Conservation (phyloP, 2,888 invertebrate genomes). For the Phalangium opilio region DNA sequence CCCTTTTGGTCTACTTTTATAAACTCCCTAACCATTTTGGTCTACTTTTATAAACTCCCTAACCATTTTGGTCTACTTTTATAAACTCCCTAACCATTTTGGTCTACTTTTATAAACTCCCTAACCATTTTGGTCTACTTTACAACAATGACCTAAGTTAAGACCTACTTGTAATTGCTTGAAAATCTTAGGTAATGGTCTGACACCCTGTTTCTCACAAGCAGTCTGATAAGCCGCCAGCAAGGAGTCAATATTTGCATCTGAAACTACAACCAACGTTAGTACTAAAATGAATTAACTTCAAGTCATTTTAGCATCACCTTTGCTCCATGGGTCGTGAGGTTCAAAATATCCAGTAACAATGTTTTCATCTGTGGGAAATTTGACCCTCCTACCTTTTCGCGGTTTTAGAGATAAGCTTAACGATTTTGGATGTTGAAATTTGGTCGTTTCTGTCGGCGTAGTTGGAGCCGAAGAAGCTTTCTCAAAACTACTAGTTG, state of each 20-base stretch:
- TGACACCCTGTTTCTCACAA: conserved; percentile 52
- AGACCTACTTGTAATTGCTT: conserved; percentile 51
- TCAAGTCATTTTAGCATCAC: too few relatives aligned
- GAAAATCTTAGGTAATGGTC: conserved; percentile 50
- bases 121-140: too few relatives aligned
- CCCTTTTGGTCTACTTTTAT: too few relatives aligned
- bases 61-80: too few relatives aligned
- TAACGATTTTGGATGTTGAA: conserved; percentile 10
- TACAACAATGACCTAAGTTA: too few relatives aligned
- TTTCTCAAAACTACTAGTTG: conserved; percentile 5
- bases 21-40: too few relatives aligned
- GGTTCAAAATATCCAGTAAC: conserved; percentile 68
- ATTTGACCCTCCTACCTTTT: conserved; percentile 44
- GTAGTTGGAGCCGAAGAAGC: conserved; percentile 16
- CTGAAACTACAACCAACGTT: neutral
- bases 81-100: too few relatives aligned
- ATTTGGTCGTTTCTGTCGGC: conserved; percentile 15
- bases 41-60: too few relatives aligned
- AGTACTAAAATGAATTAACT: too few relatives aligned
- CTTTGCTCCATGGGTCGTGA: conserved; percentile 54
- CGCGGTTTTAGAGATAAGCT: conserved; percentile 9
- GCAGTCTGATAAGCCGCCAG: conserved; percentile 53
- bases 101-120: too few relatives aligned
- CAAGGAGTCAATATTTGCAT: conserved; percentile 27
- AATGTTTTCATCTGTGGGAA: conserved; percentile 52